phyloP scores from a whole-genome alignment of 2,888 invertebrate species.

The Saturnia pavonia region DNA sequence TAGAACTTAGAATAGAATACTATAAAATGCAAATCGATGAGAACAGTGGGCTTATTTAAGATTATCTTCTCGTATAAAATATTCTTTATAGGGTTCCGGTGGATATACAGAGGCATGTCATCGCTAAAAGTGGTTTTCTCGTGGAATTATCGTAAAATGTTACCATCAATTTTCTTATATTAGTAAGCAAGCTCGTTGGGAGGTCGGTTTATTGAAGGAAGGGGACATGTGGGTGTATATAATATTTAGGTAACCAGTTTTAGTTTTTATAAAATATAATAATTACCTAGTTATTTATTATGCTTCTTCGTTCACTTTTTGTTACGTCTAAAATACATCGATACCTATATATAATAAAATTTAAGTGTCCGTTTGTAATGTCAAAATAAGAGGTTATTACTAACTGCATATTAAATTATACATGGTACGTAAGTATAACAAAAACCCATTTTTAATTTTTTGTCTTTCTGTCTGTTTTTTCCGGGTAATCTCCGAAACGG shows the following conservation, averaged over 20 bases:
- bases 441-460: too few relatives aligned
- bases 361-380: too few relatives aligned
- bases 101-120: conserved; percentile 50
- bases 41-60: conserved; percentile 36
- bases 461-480: too few relatives aligned
- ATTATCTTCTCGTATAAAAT: conserved; percentile 50
- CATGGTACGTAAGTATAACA: too few relatives aligned
- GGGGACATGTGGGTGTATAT: background rate
- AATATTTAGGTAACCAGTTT: conserved; percentile 1
- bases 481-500: too few relatives aligned
- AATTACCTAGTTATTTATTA: background rate
- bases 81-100: conserved; percentile 48
- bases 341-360: too few relatives aligned
- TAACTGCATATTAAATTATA: too few relatives aligned
- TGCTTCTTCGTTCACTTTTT: background rate
- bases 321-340: background rate
- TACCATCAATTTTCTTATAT: conserved; percentile 7
- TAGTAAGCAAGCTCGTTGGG: background rate
- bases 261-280: background rate
- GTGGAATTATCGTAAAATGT: conserved; percentile 58
- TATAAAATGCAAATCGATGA: conserved; percentile 49
- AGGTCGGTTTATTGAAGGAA: conserved; percentile 1
- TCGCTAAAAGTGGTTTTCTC: conserved; percentile 56
- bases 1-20: conserved; percentile 1
- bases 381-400: too few relatives aligned